Evolutionary conservation across 2,113 vertebrate genomes (phyloP).

Genomic region (Ailurus styani): DNA sequence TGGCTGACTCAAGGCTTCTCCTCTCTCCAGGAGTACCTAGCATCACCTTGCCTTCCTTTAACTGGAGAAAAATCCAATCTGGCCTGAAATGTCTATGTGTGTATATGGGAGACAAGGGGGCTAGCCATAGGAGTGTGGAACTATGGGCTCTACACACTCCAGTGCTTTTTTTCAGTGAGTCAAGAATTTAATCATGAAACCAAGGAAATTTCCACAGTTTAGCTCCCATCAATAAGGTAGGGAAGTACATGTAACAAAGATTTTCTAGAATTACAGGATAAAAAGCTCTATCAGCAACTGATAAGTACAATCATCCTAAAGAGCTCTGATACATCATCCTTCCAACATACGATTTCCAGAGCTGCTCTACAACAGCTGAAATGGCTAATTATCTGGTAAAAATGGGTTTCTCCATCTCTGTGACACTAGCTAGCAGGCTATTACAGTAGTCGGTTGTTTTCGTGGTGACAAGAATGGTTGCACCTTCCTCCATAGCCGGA

Average conservation of each 20-base stretch:
- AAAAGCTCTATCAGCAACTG: not conserved
- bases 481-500: constrained; percentile 87
- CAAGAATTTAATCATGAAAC: constrained; percentile 43
- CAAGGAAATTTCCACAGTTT: not conserved
- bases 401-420: constrained; percentile 19
- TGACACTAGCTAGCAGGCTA: constrained; percentile 60
- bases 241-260: constrained; percentile 27
- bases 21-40: not conserved
- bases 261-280: constrained; percentile 36
- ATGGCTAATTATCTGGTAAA: constrained; percentile 27
- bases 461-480: constrained; percentile 85
- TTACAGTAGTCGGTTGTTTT: constrained; percentile 82
- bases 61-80: not conserved
- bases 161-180: not conserved
- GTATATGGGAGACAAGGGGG: not conserved
- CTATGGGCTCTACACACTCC: not conserved
- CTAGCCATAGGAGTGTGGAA: not conserved
- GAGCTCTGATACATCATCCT: not conserved
- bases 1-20: not conserved
- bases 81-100: not conserved
- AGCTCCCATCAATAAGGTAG: not conserved
- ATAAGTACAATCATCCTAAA: not conserved
- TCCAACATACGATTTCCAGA: not conserved
- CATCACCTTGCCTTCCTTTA: not conserved
- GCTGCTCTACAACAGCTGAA: not conserved